Conservation (phyloP, 2,113 vertebrate genomes). For the Gallinago jamesoni region DNA sequence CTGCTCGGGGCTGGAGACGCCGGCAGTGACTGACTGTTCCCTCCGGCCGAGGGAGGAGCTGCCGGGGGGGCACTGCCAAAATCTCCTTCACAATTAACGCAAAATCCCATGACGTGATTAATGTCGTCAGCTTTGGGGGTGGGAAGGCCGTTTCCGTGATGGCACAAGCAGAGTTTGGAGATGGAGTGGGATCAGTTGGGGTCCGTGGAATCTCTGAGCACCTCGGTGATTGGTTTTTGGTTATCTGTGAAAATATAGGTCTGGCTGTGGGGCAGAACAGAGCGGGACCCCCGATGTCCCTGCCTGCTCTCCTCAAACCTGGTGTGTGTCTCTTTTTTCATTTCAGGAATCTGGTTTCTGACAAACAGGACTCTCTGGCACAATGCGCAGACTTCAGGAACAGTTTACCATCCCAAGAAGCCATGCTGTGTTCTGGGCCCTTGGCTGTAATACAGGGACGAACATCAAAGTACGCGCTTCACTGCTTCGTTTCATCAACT, state of each 20-base stretch:
- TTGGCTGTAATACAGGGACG: conserved; percentile 94
- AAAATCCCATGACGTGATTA: background rate
- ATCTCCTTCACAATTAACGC: background rate
- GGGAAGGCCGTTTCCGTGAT: accelerated
- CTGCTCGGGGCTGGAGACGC: background rate
- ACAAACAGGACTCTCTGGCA: conserved; percentile 92
- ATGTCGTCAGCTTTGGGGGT: background rate
- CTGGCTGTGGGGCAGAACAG: background rate
- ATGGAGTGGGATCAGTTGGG: background rate
- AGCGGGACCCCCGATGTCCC: background rate
- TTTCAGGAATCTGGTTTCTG: conserved; percentile 91
- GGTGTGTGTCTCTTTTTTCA: background rate
- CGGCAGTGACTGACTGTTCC: background rate
- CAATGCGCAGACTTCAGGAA: conserved; percentile 96
- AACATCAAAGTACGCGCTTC: conserved; percentile 84
- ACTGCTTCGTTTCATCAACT: accelerated
- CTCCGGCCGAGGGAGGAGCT: background rate
- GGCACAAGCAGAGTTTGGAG: background rate
- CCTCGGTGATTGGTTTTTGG: background rate
- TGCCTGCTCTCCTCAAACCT: background rate
- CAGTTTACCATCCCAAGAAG: conserved; percentile 88
- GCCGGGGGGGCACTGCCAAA: background rate
- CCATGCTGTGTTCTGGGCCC: conserved; percentile 88
- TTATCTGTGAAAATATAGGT: background rate
- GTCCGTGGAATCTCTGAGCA: background rate